Evolutionary conservation across 2,888 invertebrate genomes (phyloP).

Genomic region (Tiphia femorata): DNA sequence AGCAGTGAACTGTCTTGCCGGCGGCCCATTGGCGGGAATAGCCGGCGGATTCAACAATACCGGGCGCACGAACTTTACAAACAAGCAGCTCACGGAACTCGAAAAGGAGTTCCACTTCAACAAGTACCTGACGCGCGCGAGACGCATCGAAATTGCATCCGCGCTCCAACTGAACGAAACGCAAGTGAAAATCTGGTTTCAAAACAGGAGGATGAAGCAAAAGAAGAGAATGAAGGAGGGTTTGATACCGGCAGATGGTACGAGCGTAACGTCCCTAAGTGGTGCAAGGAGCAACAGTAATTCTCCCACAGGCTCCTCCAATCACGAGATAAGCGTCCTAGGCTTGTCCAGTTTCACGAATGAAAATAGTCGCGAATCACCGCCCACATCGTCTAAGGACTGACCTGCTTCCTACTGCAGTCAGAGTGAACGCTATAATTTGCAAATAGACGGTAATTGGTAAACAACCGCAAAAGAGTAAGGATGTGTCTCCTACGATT

Average conservation of each 20-base stretch:
- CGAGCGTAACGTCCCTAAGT: conserved; percentile 65
- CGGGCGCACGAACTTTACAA: conserved; percentile 98
- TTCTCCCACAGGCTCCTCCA: conserved; percentile 63
- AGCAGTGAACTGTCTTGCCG: conserved; percentile 49
- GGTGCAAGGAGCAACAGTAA: conserved; percentile 63
- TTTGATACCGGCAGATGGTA: conserved; percentile 76
- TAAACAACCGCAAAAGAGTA: conserved; percentile 12
- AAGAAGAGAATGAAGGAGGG: conserved; percentile 97
- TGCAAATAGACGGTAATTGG: conserved; percentile 33
- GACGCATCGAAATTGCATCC: conserved; percentile 97
- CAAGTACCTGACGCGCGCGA: conserved; percentile 96
- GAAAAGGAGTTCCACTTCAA: conserved; percentile 99
- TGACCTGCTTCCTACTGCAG: conserved; percentile 52
- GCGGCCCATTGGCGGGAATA: conserved; percentile 49
- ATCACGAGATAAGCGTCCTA: conserved; percentile 53
- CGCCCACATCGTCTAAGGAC: conserved; percentile 59
- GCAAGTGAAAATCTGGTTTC: conserved; percentile 99
- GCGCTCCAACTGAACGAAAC: conserved; percentile 97
- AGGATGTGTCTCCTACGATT: no score
- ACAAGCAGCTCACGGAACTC: conserved; percentile 98
- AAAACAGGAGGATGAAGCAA: conserved; percentile 98
- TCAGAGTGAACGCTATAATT: conserved; percentile 33
- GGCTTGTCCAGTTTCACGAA: conserved; percentile 70
- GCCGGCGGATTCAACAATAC: conserved; percentile 78
- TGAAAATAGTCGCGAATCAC: conserved; percentile 81